phyloP scores from a whole-genome alignment of 2,113 vertebrate species.

The Chauna torquata region DNA sequence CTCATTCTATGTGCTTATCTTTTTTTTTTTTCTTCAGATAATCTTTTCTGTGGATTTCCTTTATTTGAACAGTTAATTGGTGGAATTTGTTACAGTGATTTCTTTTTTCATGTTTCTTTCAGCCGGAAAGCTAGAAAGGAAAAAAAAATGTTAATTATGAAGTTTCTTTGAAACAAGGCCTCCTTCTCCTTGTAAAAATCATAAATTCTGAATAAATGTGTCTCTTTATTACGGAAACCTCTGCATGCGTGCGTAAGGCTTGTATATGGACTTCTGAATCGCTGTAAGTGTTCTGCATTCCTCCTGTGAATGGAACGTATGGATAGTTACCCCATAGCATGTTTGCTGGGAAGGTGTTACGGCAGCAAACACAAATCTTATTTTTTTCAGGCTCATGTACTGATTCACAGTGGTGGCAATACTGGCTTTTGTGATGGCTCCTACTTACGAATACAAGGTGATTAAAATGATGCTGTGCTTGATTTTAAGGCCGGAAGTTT shows the following conservation, averaged over 20 bases:
- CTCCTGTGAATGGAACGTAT: not conserved
- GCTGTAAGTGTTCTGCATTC: not conserved
- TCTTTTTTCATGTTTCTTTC: not conserved
- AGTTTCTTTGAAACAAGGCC: constrained; percentile 1
- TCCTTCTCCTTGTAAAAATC: not conserved
- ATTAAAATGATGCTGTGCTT: not conserved
- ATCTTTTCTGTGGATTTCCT: not conserved
- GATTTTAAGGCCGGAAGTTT: not conserved
- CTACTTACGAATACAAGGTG: not conserved
- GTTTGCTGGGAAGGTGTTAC: not conserved
- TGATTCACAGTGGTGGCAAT: not conserved
- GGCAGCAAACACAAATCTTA: not conserved
- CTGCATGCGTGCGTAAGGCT: not conserved
- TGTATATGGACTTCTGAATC: not conserved
- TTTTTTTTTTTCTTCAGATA: not conserved
- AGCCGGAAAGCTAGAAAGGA: not conserved
- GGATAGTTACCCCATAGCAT: not conserved
- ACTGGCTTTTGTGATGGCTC: not conserved
- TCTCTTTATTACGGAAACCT: not conserved
- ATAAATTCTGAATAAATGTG: not conserved
- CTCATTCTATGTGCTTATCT: not conserved
- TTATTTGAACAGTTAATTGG: not conserved
- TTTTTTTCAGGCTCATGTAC: not conserved
- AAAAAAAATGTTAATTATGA: not conserved
- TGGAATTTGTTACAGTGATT: not conserved